Percentiles rank a stretch among this genome's conserved stretches.
phyloP scores from a whole-genome alignment of 2,797 vertebrate species.

The Syngnathus acus region DNA sequence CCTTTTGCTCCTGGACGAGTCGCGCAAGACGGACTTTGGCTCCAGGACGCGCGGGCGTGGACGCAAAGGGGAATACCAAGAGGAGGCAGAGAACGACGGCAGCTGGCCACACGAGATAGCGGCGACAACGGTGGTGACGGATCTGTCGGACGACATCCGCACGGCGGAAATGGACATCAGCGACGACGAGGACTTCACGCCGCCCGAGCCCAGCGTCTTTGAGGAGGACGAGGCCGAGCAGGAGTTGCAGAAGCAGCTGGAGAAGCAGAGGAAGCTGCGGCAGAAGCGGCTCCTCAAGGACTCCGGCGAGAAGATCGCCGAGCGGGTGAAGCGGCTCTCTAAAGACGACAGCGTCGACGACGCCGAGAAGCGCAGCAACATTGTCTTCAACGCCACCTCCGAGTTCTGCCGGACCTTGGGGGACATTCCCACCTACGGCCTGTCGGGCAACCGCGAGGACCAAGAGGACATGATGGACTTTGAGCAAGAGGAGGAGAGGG shows the following conservation, averaged over 20 bases:
- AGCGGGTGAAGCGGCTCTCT: conserved; percentile 60
- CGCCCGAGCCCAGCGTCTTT: conserved; percentile 51
- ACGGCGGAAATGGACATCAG: conserved; percentile 88
- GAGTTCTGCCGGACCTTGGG: conserved; percentile 91
- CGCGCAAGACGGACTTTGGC: conserved; percentile 75
- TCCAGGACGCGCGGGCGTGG: conserved; percentile 71
- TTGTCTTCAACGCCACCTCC: conserved; percentile 87
- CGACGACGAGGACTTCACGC: conserved; percentile 66
- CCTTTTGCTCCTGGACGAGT: conserved; percentile 63
- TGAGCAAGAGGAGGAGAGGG: conserved; percentile 77
- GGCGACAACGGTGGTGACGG: conserved; percentile 10
- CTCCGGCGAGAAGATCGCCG: conserved; percentile 78
- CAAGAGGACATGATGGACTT: conserved; percentile 92
- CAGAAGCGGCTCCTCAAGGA: conserved; percentile 79
- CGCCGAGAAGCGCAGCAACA: conserved; percentile 76
- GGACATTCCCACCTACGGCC: conserved; percentile 88
- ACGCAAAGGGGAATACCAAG: conserved; percentile 26
- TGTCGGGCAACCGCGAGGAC: conserved; percentile 87
- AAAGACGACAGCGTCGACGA: conserved; percentile 61
- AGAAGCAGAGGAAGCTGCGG: conserved; percentile 81
- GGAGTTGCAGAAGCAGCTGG: conserved; percentile 88
- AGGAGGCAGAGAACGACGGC: conserved; percentile 18
- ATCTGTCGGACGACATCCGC: conserved; percentile 75
- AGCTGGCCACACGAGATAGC: neutral
- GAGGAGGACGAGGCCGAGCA: conserved; percentile 87